Base-by-base conservation (phyloP, 2,113 vertebrate genomes). In the Dipodomys stephensi region DNA sequence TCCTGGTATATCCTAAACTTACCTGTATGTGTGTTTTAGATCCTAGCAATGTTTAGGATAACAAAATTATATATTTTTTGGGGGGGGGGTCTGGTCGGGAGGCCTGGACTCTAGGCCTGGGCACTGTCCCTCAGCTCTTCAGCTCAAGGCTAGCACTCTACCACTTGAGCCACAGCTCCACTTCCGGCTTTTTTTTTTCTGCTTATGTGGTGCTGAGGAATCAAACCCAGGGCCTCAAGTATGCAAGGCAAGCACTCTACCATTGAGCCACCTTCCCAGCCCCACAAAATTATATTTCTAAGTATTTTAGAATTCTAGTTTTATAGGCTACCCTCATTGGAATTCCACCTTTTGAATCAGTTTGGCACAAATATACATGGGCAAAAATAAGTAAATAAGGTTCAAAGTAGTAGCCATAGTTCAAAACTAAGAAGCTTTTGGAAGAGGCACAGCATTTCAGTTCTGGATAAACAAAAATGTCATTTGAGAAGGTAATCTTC, bases 301-400 rank as follows among this genome's bases (percentile, higher is more conserved):
- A 20, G 18, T 80, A 86, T 79, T 95, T 87, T 74, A 83, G 83
- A 90, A 91, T 87, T 72, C 9, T 20, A 77, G 9, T 79, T 94
- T 93, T 92, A 78, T 86, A n/a, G 90, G 39, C 27, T 89, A 6
- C 30, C 71, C 27, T 92, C 13, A 78, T 85, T 90, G 90, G 65
- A 94, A 46, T 30, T 90, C 53, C 89, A 25, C 62, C 77, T 82
- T 93, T 94, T 90, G 27, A 82, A 68, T 94, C 46, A 32, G 76
- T 90, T 94, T 90, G 57, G 49, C 96, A 84, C 87, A 93, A 69
- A 71, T 88, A 62, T 27, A 30, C 30, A 64, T 81, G 90, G 68
- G 49, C 30, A 84, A 93, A 12, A 49, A 49, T 8, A 12, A 12
- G 49, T 10, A 49, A 49, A 92, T 73, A 88, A 68, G 4, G 5